These are phyloP conservation scores for Triplophysa yarkandensis DNA, from an alignment of 2,797 vertebrate genomes.

Conservation along the genomic window DNA sequence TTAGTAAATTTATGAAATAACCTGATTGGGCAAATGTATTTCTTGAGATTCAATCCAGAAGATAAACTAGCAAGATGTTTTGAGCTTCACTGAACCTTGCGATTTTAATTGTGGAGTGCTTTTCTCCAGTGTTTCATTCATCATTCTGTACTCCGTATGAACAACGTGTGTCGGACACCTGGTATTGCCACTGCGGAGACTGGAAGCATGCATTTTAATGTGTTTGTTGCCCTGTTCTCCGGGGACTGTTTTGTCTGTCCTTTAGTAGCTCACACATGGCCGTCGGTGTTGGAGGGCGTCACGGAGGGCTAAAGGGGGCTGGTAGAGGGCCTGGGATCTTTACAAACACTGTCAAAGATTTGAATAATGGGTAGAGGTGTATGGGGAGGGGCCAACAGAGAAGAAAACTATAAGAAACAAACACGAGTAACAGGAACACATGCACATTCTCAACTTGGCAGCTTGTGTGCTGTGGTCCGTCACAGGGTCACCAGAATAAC, in stretches of 20 bases:
- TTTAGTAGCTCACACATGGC: conserved; percentile 41
- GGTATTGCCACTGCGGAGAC: neutral
- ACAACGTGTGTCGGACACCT: conserved; percentile 31
- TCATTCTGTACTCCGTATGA: conserved; percentile 12
- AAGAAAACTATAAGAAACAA: conserved; percentile 31
- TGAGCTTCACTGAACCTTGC: conserved; percentile 29
- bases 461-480: conserved; percentile 46
- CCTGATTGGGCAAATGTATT: neutral
- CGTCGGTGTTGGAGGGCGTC: conserved; percentile 13
- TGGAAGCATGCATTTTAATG: conserved; percentile 32
- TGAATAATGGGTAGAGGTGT: conserved; percentile 37
- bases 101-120: conserved; percentile 34
- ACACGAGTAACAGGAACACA: conserved; percentile 20
- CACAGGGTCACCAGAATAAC: conserved; percentile 49
- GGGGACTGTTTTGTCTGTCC: conserved; percentile 42
- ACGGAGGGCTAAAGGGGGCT: neutral
- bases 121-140: conserved; percentile 14
- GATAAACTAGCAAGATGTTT: conserved; percentile 28
- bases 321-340: conserved; percentile 40
- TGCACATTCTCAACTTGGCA: conserved; percentile 5
- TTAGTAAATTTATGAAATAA: neutral
- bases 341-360: conserved; percentile 39
- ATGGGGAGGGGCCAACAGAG: conserved; percentile 2
- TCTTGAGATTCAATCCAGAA: neutral
- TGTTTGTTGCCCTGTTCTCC: conserved; percentile 24